Evolutionary conservation across 2,113 vertebrate genomes (phyloP), one percentile per base, ranked within the genome.

Genomic region (Phyllostomus discolor): DNA sequence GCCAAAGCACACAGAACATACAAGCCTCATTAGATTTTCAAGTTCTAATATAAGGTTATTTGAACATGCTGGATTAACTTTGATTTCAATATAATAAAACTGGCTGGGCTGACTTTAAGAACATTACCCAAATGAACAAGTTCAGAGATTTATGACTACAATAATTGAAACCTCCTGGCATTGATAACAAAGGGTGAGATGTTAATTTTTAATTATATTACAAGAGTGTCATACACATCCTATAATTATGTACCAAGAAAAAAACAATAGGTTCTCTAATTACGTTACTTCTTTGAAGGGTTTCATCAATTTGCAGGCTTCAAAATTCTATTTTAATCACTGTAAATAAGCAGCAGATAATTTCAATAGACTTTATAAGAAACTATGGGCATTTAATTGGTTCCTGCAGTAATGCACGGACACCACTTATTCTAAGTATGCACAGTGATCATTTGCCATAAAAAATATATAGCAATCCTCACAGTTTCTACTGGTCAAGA

Each of bases 1-100:
- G 98, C 33, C 70, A 98, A 94, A 97, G 96, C 57, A 97, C 33
- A 98, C 4, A 97, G 90, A 97, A 96, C 79, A 98, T 11, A 96
- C 90, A 59, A 96, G 48, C 85, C 92, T 46, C 17, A 66, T 76
- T 73, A 98, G 96, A 69, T 1, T 17, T 93, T 86, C 75, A 24
- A 95, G 11, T 75, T 93, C 91, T 57, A 57, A 38, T 15, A 82
- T 38, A 76, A 96, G 54, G 69, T 8, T 8, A 31, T 28, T 19
- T 81, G 35, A 59, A 73, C 79, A 75, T 28, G 16, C 24, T 62
- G 17, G 73, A n/a, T 83, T 33, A 87, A 6, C 26, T 90, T 1
- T 66, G 11, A 86, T 86, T 90, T 64, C 38, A 93, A 66, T 24
- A 84, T 52, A 26, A 96, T 85, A 83, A 1, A n/a, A 50, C 5